Base-by-base conservation (phyloP, 2,888 invertebrate genomes). In the Odiellus spinosus region DNA sequence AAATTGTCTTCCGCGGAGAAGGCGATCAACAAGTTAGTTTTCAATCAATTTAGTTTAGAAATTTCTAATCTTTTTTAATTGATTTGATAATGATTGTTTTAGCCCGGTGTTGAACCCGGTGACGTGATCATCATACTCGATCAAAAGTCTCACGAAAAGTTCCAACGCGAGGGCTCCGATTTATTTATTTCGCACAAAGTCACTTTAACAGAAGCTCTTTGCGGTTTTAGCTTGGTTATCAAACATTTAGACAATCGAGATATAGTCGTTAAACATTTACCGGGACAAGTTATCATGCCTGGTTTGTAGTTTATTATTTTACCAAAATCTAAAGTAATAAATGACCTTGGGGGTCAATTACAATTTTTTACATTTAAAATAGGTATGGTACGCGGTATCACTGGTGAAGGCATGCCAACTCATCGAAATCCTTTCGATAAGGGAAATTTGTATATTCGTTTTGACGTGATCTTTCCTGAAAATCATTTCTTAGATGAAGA, bases 401-500 rank as follows among this genome's bases (percentile, higher is more conserved):
- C 71, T 52, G 81, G 80, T 4, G 87, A 90, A 67, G 93, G 93
- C 18, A 93, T 93, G 90, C 93, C 93, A 1, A 71, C 76, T 34
- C 77, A 77, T 59, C 81, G 80, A 63, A 82, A 81, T 66, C 84
- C 86, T 5, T 81, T 82, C 64, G 82, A 85, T 59, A 80, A 77
- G 63, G 93, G 93, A 45, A 81, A 86, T 65, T 70, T 95, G 43
- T 81, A 81, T 61, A 75, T 93, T 47, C 80, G 82, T 59, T 90
- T 95, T 71, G 77, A 79, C 59, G 78, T 93, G 45, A 73, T 74
- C 51, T 91, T 91, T 68, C 93, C 93, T 38, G 74, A 76, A 36
- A 78, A 78, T 58, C 73, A 86, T 62, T 90, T 87, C 69, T 75
- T 79, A 32, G 73, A 74, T 53, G 76, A 77, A 55, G 73, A 73